A percentile compares a stretch with the other conserved stretches of the same genome.
These are phyloP conservation scores for Molanna angustata DNA, from an alignment of 2,888 invertebrate species.

Conservation along the genomic window DNA sequence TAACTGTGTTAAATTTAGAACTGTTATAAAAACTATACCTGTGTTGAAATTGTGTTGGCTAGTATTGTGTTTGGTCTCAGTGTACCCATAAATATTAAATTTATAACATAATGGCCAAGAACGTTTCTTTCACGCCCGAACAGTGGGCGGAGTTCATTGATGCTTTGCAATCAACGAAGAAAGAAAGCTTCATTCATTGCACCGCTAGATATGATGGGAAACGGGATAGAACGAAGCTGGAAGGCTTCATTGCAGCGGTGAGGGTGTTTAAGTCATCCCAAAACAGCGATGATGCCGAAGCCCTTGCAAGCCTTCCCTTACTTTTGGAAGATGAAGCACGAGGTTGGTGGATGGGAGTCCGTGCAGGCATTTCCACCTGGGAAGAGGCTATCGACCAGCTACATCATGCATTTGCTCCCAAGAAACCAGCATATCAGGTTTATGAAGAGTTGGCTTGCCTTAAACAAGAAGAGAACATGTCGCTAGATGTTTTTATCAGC, in stretches of 20 bases:
- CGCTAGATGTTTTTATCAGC: constrained; percentile 2
- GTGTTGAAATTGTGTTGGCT: too few species aligned
- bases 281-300: not conserved
- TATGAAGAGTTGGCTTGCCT: not conserved
- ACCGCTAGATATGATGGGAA: not conserved
- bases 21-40: too few species aligned
- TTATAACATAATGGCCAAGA: constrained; percentile 2
- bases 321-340: not conserved
- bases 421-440: not conserved
- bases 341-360: constrained; percentile 1
- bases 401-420: not conserved
- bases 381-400: not conserved
- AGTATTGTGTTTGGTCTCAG: too few species aligned
- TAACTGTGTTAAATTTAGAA: too few species aligned
- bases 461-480: not conserved
- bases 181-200: constrained; percentile 8
- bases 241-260: constrained; percentile 1
- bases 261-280: not conserved
- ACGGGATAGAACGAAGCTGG: constrained; percentile 1
- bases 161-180: constrained; percentile 2
- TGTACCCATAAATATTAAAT: too few species aligned
- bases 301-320: not conserved
- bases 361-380: not conserved
- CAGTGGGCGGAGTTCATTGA: constrained; percentile 10
- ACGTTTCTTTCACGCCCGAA: not conserved